These are phyloP conservation scores for Macropis europaea DNA, from an alignment of 2,888 invertebrate species.

Conservation along the genomic window DNA sequence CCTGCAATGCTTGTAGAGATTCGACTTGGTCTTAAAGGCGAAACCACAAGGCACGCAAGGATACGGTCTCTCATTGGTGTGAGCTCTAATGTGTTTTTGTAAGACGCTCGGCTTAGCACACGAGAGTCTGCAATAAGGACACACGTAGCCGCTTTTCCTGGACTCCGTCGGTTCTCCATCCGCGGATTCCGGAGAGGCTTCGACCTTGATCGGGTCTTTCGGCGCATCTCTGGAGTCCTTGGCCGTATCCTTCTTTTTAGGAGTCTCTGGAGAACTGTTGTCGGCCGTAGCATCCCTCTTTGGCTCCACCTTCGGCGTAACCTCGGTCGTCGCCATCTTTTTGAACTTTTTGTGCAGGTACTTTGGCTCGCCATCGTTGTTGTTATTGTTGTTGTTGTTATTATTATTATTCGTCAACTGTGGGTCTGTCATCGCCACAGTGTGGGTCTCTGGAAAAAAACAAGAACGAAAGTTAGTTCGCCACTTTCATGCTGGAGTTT, in stretches of 20 bases:
- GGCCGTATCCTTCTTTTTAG: conserved; percentile 55
- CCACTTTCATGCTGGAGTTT: too few species aligned
- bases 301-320: conserved; percentile 69
- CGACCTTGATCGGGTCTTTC: conserved; percentile 59
- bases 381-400: conserved; percentile 67
- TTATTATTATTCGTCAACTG: conserved; percentile 74
- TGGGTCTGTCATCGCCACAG: conserved; percentile 78
- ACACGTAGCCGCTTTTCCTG: conserved; percentile 87
- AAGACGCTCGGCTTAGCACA: conserved; percentile 96
- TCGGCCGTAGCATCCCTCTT: conserved; percentile 65
- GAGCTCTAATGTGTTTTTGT: conserved; percentile 95
- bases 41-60: conserved; percentile 94
- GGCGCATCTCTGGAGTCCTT: conserved; percentile 64
- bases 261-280: conserved; percentile 50
- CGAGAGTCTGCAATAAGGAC: conserved; percentile 92
- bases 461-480: too few species aligned
- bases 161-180: conserved; percentile 66
- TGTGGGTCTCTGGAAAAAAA: conserved; percentile 69
- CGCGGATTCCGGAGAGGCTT: conserved; percentile 68
- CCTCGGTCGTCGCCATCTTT: conserved; percentile 86
- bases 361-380: conserved; percentile 83
- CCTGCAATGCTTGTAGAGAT: conserved; percentile 94
- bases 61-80: conserved; percentile 95
- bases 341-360: conserved; percentile 97
- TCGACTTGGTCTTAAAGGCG: conserved; percentile 96